phyloP scores from a whole-genome alignment of 2,113 vertebrate species.

The Osmerus mordax region DNA sequence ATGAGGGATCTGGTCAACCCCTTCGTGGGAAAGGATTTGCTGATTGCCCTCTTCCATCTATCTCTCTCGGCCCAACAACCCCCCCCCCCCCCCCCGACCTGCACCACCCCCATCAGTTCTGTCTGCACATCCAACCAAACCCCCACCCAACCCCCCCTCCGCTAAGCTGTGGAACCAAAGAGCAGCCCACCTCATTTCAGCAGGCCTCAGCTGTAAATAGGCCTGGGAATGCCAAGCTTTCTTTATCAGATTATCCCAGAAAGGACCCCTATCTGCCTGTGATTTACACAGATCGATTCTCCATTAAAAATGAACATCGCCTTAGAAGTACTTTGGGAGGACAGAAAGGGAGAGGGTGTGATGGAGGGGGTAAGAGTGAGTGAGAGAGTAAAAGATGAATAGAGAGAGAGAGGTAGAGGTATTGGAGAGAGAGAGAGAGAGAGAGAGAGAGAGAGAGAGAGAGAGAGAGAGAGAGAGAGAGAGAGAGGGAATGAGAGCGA shows the following conservation, averaged over 20 bases:
- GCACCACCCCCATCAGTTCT: neutral
- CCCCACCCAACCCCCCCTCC: constrained; percentile 4
- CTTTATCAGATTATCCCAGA: constrained; percentile 39
- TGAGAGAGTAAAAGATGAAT: neutral
- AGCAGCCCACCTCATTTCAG: constrained; percentile 16
- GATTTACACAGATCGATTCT: constrained; percentile 46
- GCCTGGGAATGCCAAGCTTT: constrained; percentile 11
- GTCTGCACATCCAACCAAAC: neutral
- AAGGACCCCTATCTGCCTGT: constrained; percentile 18
- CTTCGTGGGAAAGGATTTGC: constrained; percentile 30
- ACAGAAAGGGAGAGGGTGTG: constrained; percentile 8
- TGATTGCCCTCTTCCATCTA: constrained; percentile 29
- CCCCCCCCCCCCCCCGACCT: neutral
- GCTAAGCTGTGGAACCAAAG: constrained; percentile 2
- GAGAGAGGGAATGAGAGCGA: neutral
- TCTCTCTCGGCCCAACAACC: neutral
- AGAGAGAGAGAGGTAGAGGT: neutral
- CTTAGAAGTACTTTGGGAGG: constrained; percentile 23
- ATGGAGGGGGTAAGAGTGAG: neutral
- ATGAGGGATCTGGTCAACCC: constrained; percentile 22
- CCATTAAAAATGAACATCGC: constrained; percentile 43
- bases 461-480: too few species aligned
- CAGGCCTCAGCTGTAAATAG: constrained; percentile 21
- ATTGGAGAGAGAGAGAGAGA: neutral
- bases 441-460: neutral